These are phyloP conservation scores for Apamea monoglypha DNA, from an alignment of 2,888 invertebrate species.

Conservation along the genomic window DNA sequence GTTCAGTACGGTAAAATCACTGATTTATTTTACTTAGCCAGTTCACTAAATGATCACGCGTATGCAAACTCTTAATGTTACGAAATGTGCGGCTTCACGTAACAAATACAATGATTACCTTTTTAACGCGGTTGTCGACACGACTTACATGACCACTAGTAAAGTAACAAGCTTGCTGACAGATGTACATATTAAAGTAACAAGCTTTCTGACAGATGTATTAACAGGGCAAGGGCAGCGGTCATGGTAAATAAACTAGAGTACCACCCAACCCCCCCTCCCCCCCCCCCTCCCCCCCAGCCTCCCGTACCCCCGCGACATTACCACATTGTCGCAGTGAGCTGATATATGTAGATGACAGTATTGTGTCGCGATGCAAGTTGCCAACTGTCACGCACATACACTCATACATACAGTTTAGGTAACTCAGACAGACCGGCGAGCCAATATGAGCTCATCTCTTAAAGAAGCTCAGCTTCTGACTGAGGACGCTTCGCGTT, in stretches of 20 bases:
- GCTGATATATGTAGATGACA: background rate
- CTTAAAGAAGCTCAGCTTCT: background rate
- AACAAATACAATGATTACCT: background rate
- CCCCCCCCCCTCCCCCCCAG: background rate
- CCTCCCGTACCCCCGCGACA: background rate
- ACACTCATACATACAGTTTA: background rate
- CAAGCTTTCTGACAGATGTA: background rate
- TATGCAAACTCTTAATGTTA: too few relatives aligned
- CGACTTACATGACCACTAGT: background rate
- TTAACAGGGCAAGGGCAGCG: background rate
- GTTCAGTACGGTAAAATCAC: too few relatives aligned
- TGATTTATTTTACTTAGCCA: too few relatives aligned
- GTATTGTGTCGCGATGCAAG: background rate
- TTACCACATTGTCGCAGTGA: background rate
- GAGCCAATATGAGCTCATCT: constrained; percentile 4
- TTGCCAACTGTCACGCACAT: constrained; percentile 1
- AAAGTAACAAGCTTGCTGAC: too few relatives aligned
- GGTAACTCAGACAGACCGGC: constrained; percentile 6
- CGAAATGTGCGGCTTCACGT: too few relatives aligned
- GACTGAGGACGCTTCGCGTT: background rate
- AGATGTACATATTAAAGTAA: background rate
- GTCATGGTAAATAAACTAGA: background rate
- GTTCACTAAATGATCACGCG: too few relatives aligned
- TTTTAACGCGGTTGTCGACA: background rate
- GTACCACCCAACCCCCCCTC: background rate